Base-by-base conservation (phyloP, 2,888 invertebrate genomes). In the Trissolcus brochymenae region DNA sequence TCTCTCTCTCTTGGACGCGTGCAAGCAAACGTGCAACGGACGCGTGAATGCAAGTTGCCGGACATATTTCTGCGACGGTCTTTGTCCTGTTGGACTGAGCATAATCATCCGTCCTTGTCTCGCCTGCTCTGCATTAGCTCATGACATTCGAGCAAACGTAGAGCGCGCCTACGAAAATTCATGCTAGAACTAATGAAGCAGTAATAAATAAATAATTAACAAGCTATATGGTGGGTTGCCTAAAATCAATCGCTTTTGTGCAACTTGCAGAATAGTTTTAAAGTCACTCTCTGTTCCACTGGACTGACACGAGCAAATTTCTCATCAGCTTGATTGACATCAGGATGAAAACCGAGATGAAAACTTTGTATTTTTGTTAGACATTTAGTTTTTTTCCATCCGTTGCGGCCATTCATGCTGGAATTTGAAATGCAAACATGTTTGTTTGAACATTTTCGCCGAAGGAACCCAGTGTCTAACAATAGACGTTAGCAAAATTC, bases 141-240 rank as follows among this genome's bases (percentile, higher is more conserved):
- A 64, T 80, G 80, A 80, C 79, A 81, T 76, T 59, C 60, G 62
- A 62, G 71, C 80, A 57, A 71, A 41, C 71, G n/a, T 0, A 35
- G 35, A 35, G 35, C 2, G 9, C 61, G 73, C 73, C 43, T 66
- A 72, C 80, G 79, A 82, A 84, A 82, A 80, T 81, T 76, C 81
- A 82, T 66, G 66, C 57, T 55, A 40, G 73, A 7, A 80, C 83
- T 85, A 85, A 85, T 85, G 84, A 84, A 82, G 79, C 81, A 76
- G 7, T 72, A 74, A 82, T 83, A 82, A 35, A 84, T 85, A 84
- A 85, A 84, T 85, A 84, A 85, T 85, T 85, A 85, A 85, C 84
- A 84, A 79, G 82, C 81, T 64, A 76, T 81, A 71, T 59, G 72
- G 75, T 49, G 77, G 75, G 78, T 76, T 60, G 56, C 46, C 4